Conservation (phyloP, 2,113 vertebrate species). For the Passer montanus region DNA sequence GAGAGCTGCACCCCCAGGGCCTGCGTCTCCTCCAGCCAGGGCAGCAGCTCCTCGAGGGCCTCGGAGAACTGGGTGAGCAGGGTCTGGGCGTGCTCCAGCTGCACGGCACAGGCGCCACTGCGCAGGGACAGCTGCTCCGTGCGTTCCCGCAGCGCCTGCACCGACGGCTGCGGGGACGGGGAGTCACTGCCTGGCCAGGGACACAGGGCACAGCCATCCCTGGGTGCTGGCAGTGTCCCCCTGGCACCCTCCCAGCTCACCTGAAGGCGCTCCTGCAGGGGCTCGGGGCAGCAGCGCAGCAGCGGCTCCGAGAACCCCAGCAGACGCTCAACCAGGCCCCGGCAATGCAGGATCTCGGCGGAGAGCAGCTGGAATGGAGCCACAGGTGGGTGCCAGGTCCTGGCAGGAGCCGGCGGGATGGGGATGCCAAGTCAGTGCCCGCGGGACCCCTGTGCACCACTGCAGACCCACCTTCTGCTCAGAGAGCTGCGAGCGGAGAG, state of each 20-base stretch:
- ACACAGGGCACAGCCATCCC: fast-evolving
- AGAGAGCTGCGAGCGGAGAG: constrained; percentile 75
- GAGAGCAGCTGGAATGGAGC: constrained; percentile 73
- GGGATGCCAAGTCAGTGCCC: fast-evolving
- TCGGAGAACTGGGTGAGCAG: constrained; percentile 83
- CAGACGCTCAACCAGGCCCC: constrained; percentile 82
- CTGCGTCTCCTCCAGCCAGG: constrained; percentile 85
- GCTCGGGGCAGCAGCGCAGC: constrained; percentile 60
- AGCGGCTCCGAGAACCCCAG: constrained; percentile 73
- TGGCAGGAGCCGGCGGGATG: fast-evolving
- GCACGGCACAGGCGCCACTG: constrained; percentile 74
- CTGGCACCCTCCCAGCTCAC: not conserved
- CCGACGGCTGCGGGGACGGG: constrained; percentile 33
- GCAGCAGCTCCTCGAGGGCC: constrained; percentile 78
- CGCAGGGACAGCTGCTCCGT: constrained; percentile 73
- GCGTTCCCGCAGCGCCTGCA: constrained; percentile 74
- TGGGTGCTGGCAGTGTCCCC: fast-evolving
- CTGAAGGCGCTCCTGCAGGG: constrained; percentile 59
- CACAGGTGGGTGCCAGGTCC: not conserved
- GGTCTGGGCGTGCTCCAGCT: constrained; percentile 83
- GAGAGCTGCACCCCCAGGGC: constrained; percentile 68
- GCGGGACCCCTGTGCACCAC: fast-evolving
- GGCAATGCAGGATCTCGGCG: constrained; percentile 85
- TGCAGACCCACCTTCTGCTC: constrained; percentile 80
- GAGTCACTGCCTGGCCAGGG: fast-evolving